Conservation (phyloP, 1,140 invertebrate species). For the Hylyphantes graminicola region DNA sequence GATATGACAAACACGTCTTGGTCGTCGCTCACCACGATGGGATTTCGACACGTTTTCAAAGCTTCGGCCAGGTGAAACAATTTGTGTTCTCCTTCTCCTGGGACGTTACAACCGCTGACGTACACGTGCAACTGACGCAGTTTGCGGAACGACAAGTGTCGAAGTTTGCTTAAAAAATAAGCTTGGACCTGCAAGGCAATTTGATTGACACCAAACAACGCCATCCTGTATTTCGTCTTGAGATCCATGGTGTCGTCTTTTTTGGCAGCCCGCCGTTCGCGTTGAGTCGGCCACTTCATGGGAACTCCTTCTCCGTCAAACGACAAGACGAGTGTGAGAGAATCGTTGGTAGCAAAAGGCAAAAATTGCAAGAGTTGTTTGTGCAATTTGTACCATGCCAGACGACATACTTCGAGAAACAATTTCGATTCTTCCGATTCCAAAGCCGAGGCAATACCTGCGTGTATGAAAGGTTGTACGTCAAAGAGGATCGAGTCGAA, state of each 20-base stretch:
- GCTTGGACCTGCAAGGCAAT: conserved; percentile 12
- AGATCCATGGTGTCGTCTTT: not conserved
- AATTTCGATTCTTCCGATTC: not conserved
- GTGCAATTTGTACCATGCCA: not conserved
- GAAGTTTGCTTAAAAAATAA: not conserved
- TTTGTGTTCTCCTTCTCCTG: conserved; percentile 35
- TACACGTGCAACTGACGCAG: not conserved
- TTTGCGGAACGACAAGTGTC: not conserved
- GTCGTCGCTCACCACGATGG: not conserved
- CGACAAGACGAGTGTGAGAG: not conserved
- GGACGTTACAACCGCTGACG: conserved; percentile 3
- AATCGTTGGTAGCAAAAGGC: not conserved
- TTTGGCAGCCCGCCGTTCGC: not conserved
- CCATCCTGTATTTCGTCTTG: not conserved
- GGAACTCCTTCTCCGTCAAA: conserved; percentile 2
- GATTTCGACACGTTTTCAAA: not conserved
- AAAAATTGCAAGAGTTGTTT: not conserved
- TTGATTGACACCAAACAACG: conserved; percentile 6
- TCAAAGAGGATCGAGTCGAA: conserved; percentile 14
- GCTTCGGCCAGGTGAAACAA: conserved; percentile 1
- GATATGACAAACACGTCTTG: conserved; percentile 26
- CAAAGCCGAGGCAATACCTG: not conserved
- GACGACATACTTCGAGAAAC: not conserved
- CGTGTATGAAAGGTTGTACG: not conserved
- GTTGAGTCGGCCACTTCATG: conserved; percentile 39